Evolutionary conservation across 2,113 vertebrate species (phyloP).

Genomic region (Rhineura floridana): DNA sequence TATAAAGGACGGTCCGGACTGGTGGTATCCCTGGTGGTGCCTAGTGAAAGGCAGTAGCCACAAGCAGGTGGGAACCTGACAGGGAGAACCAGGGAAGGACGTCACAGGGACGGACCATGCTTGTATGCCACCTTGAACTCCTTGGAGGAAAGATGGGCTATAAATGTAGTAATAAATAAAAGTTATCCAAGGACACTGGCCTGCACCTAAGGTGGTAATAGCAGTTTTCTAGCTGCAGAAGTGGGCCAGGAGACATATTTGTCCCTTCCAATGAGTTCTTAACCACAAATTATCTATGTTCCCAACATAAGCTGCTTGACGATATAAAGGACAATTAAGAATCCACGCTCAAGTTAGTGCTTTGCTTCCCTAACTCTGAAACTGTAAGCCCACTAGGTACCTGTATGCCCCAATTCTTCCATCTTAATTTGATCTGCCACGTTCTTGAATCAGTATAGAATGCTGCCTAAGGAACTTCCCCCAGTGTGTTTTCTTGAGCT

Average conservation of each 20-base stretch:
- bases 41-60: too few relatives aligned
- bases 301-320: neutral
- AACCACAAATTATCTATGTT: neutral
- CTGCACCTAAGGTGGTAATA: neutral
- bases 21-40: too few relatives aligned
- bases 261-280: neutral
- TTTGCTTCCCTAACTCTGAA: neutral
- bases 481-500: neutral
- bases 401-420: neutral
- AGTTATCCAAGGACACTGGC: conserved; percentile 4
- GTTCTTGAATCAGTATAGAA: neutral
- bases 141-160: too few relatives aligned
- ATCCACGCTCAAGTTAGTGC: too few relatives aligned
- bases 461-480: neutral
- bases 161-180: too few relatives aligned
- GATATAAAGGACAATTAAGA: too few relatives aligned
- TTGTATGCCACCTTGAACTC: too few relatives aligned
- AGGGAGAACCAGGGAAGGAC: too few relatives aligned
- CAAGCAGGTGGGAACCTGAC: too few relatives aligned
- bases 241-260: neutral
- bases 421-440: neutral
- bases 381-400: neutral
- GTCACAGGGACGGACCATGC: too few relatives aligned
- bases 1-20: too few relatives aligned
- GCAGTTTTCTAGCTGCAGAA: neutral